These are phyloP conservation scores for Atopsyche davidsoni DNA, from an alignment of 1,140 invertebrate genomes.

Conservation along the genomic window DNA sequence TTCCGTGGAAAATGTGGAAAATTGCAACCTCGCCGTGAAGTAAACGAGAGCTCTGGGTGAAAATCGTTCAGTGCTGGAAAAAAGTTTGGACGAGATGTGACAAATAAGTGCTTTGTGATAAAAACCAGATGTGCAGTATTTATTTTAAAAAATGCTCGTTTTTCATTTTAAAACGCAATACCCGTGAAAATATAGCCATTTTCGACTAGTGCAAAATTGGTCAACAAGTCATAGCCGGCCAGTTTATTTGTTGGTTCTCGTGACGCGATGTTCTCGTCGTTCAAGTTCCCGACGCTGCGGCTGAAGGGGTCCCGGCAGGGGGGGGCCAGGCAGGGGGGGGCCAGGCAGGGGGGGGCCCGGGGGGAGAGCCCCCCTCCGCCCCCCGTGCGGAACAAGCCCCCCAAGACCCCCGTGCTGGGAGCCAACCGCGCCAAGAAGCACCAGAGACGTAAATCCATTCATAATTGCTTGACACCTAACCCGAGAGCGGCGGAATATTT, in stretches of 20 bases:
- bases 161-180: neutral
- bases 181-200: neutral
- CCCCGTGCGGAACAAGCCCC: slow-evolving; percentile 33
- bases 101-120: no score
- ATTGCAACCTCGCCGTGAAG: no score
- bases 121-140: no score
- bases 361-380: slow-evolving; percentile 29
- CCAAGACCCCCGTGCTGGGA: slow-evolving; percentile 40
- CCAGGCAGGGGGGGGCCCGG: slow-evolving; percentile 36
- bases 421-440: slow-evolving; percentile 34
- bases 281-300: slow-evolving; percentile 37
- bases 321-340: neutral
- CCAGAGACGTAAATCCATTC: slow-evolving; percentile 44
- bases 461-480: no score
- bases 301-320: slow-evolving; percentile 26
- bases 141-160: no score
- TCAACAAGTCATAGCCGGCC: neutral
- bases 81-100: no score
- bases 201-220: neutral
- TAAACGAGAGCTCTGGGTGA: no score
- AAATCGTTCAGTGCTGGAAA: no score
- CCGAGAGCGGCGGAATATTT: no score
- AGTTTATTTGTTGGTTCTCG: neutral
- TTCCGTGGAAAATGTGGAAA: no score
- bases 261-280: slow-evolving; percentile 38